Evolutionary conservation across 2,888 invertebrate genomes (phyloP), one percentile per base, ranked within the genome.

Genomic region (Luffia ferchaultella): DNA sequence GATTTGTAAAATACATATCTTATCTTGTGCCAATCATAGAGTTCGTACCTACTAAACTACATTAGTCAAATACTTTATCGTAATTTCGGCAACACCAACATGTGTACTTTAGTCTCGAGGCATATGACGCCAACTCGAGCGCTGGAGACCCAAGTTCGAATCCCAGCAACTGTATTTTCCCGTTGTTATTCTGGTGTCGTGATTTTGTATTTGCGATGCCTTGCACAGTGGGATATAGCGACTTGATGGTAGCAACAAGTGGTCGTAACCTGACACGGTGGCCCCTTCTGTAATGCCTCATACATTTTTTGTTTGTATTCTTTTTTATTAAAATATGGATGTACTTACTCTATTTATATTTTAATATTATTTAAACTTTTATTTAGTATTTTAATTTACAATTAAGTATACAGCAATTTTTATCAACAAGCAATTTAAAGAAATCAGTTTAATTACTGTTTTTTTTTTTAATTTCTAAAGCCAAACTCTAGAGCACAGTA

Each of bases 111-210:
- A 12, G 30, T 12, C 5, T 30, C 3, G 30, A 3, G 30, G 30
- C 30, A n/a, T 30, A 7, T 30, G 30, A 30, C 3, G 3, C 30
- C 5, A 30, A 30, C 5, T 30, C 3, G 30, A 12, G 3, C 3
- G 12, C 30, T 30, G 30, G 30, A 12, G 30, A 7, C 30, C 30
- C 30, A 30, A 12, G 30, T 30, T 30, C 30, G 30, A 7, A 30
- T 30, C 30, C 30, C 30, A 30, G 12, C 12, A 12, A 30, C 3
- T 7, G 12, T 7, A 30, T 5, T 5, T 42, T 17, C 43, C 43
- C 43, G n/a, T 42, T 42, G 43, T 42, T 42, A 42, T 42, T 42
- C 43, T 42, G 43, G 43, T 17, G n/a, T n/a, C 43, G 43, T 16
- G 16, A 17, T 9, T 3, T 17, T 9, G 3, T n/a, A n/a, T n/a